These are phyloP conservation scores for Melanotaenia pygmaea DNA, from an alignment of 2,797 vertebrate species.

Conservation along the genomic window DNA sequence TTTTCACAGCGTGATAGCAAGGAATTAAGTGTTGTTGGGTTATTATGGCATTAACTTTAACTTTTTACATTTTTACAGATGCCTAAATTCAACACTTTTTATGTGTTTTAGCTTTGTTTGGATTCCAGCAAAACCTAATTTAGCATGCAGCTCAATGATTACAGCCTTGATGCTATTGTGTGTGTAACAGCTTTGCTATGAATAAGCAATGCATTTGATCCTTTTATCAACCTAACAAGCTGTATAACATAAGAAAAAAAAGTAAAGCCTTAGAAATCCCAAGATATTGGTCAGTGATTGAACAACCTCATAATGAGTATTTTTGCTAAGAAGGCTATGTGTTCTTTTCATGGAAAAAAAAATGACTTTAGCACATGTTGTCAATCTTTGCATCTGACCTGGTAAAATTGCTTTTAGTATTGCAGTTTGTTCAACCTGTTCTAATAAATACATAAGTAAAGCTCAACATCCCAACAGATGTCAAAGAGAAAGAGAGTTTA, in stretches of 20 bases:
- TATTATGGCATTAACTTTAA: not conserved
- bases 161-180: conserved; percentile 23
- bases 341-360: conserved; percentile 26
- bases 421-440: conserved; percentile 72
- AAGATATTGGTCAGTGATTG: conserved; percentile 53
- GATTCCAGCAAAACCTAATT: conserved; percentile 7
- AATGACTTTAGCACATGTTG: conserved; percentile 61
- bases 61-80: not conserved
- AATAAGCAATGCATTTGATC: conserved; percentile 31
- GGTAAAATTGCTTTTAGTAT: conserved; percentile 80
- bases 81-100: not conserved
- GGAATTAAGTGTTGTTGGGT: not conserved
- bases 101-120: not conserved
- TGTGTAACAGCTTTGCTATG: not conserved
- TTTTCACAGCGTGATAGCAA: not conserved
- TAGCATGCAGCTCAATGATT: not conserved
- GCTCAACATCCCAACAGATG: conserved; percentile 58
- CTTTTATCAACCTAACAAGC: conserved; percentile 35
- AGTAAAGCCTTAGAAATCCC: conserved; percentile 46
- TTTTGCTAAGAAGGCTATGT: conserved; percentile 46
- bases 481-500: conserved; percentile 53
- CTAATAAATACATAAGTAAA: conserved; percentile 63
- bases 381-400: conserved; percentile 75
- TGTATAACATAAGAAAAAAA: conserved; percentile 12
- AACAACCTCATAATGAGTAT: conserved; percentile 63